A percentile compares a stretch with the other conserved stretches of the same genome.
Evolutionary conservation across 2,797 vertebrate genomes (phyloP).

Genomic region (Epinephelus coioides): DNA sequence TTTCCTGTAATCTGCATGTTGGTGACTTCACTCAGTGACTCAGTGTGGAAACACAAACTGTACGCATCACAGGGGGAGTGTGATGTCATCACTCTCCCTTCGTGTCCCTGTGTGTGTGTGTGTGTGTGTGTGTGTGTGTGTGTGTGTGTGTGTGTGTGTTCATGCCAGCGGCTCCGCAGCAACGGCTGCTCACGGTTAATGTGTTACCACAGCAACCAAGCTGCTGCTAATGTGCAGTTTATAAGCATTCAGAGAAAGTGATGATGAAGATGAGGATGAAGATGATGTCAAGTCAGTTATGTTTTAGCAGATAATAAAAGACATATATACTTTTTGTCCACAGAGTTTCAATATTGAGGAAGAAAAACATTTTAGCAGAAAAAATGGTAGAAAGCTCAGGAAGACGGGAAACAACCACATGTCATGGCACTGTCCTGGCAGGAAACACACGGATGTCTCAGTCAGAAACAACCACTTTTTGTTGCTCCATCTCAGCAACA

Average conservation of each 20-base stretch:
- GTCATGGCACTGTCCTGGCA: no score
- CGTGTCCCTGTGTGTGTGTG: conserved; percentile 14
- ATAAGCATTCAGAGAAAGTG: conserved; percentile 38
- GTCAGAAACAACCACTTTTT: no score
- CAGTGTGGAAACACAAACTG: conserved; percentile 43
- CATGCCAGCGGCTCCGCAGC: conserved; percentile 43
- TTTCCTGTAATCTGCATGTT: conserved; percentile 20
- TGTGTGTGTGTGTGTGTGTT: conserved; percentile 21
- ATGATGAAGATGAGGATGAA: neutral
- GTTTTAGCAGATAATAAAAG: no score
- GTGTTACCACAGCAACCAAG: conserved; percentile 43
- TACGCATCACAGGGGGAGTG: conserved; percentile 25
- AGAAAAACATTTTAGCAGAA: no score
- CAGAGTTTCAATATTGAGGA: no score
- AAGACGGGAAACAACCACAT: no score
- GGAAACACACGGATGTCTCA: no score
- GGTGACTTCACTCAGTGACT: conserved; percentile 28
- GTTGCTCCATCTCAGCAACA: no score
- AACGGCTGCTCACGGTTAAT: conserved; percentile 29
- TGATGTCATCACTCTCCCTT: conserved; percentile 55
- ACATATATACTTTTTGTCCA: no score
- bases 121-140: conserved; percentile 37
- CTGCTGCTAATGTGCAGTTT: conserved; percentile 48
- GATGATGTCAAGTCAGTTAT: no score
- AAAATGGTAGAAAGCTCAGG: no score